These are phyloP conservation scores for Burhinus oedicnemus DNA, from an alignment of 2,113 vertebrate genomes.

Conservation along the genomic window DNA sequence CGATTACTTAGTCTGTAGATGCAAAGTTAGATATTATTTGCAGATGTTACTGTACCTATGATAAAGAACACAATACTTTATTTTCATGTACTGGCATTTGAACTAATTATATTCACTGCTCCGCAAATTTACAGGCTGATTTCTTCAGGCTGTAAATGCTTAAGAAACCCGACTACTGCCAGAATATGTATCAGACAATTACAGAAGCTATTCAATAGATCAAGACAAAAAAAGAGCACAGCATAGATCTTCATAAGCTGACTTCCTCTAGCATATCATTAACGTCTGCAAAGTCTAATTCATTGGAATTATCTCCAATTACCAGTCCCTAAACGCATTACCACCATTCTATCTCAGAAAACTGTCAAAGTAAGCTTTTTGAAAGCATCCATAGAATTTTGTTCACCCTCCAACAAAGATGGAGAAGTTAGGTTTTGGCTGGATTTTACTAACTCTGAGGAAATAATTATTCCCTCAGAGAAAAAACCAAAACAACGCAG, in stretches of 20 bases:
- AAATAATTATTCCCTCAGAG: constrained; percentile 5
- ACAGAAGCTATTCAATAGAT: constrained; percentile 39
- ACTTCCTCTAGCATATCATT: constrained; percentile 28
- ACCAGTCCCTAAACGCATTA: constrained; percentile 9
- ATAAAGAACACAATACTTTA: not conserved
- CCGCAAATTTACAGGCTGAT: not conserved
- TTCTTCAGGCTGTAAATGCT: constrained; percentile 19
- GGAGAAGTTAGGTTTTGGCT: not conserved
- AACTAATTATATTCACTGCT: not conserved
- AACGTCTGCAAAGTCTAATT: constrained; percentile 1
- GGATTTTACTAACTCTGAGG: not conserved
- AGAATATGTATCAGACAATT: constrained; percentile 37
- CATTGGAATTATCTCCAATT: constrained; percentile 45
- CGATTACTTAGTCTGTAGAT: not conserved
- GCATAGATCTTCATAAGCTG: not conserved
- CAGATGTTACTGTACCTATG: not conserved
- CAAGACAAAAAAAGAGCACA: constrained; percentile 26
- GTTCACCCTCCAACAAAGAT: not conserved
- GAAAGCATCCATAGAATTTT: not conserved
- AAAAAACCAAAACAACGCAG: not conserved
- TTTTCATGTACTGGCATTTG: not conserved
- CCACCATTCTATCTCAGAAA: constrained; percentile 10
- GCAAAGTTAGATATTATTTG: not conserved
- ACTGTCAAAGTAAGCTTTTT: not conserved
- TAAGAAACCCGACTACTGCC: constrained; percentile 41